Evolutionary conservation across 2,888 invertebrate genomes (phyloP), one percentile per base, ranked within the genome.

Genomic region (Gibbula magus): DNA sequence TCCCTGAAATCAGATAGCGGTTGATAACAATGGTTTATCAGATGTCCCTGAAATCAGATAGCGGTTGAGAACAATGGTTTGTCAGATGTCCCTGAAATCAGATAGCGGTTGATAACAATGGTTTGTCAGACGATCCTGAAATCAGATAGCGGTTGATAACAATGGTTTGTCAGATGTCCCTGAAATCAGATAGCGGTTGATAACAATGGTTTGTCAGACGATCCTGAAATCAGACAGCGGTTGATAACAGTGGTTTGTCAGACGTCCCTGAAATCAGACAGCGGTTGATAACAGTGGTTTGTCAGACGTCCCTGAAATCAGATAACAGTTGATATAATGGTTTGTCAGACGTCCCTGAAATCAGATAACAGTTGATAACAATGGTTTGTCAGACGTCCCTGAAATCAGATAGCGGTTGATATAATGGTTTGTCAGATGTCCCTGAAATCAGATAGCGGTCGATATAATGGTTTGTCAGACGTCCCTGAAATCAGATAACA

Each of bases 201-300:
- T 16, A 89, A 77, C 0, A 86, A 51, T 8, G 81, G 56, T n/a
- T 82, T 85, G n/a, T 81, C 84, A 51, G 75, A 45, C 18, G 22
- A 7, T 5, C 25, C 25, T 56, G n/a, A 25, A 56, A 56, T 56
- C 87, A 88, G 81, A 93, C 93, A 25, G 87, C 90, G 78, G 83
- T 88, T 0, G 91, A 88, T 16, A 89, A 77, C 0, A 86, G 52
- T 8, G 81, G 56, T n/a, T 82, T 85, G n/a, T 81, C 84, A 51
- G 75, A 45, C 18, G 22, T 45, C 13, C 25, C 25, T 56, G n/a
- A 25, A 56, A 56, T 56, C 87, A 88, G 81, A 93, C 93, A 25
- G 87, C 90, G 78, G 83, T 88, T 0, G 91, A 88, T 16, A 89
- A 77, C 0, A 86, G 52, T 8, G 81, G 56, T n/a, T 82, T 85